phyloP scores from a whole-genome alignment of 2,797 vertebrate genomes.

The Tapirus indicus region DNA sequence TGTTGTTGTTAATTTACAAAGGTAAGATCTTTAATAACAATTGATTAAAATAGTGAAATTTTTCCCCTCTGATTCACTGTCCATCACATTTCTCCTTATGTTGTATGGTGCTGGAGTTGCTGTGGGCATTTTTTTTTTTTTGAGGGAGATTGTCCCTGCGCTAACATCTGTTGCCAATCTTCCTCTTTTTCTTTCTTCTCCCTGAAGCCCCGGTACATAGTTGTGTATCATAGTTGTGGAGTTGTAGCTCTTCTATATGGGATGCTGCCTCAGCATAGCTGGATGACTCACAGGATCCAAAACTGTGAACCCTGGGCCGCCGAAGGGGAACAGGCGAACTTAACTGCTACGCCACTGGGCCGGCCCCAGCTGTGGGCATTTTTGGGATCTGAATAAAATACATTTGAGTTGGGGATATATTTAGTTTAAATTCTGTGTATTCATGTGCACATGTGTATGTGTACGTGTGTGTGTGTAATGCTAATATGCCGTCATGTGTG shows the following conservation, averaged over 20 bases:
- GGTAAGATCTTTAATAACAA: background rate
- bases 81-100: background rate
- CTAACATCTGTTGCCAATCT: too few species aligned
- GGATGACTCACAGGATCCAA: too few species aligned
- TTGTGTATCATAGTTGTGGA: too few species aligned
- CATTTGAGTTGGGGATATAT: background rate
- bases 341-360: too few species aligned
- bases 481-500: background rate
- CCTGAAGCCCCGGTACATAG: too few species aligned
- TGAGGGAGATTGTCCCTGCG: too few species aligned
- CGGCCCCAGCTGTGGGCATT: background rate
- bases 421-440: background rate
- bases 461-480: background rate
- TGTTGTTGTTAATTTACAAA: background rate
- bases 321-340: too few species aligned
- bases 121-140: too few species aligned
- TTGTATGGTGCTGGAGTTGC: background rate
- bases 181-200: too few species aligned
- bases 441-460: background rate
- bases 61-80: background rate
- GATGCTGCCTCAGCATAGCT: too few species aligned
- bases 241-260: too few species aligned
- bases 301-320: too few species aligned
- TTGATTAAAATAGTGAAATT: background rate
- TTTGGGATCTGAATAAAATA: background rate